Evolutionary conservation across 2,797 vertebrate genomes (phyloP).

Genomic region (Numenius phaeopus): DNA sequence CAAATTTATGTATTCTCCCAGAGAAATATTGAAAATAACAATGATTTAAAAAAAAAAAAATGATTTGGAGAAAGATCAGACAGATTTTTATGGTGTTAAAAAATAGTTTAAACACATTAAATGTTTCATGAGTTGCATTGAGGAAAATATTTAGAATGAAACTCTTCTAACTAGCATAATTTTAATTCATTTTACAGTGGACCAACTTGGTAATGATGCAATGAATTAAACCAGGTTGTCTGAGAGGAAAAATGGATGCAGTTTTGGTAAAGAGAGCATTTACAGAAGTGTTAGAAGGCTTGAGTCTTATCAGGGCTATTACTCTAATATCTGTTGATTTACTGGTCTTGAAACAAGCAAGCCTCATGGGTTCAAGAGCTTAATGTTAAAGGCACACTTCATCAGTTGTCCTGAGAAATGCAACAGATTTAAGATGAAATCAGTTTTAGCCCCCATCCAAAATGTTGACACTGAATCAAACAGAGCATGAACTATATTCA

Average conservation of each 20-base stretch:
- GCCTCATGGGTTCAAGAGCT: conserved; percentile 29
- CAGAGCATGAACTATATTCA: conserved; percentile 70
- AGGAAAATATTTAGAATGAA: not conserved
- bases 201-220: conserved; percentile 67
- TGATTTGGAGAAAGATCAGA: not conserved
- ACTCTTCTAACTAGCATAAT: not conserved
- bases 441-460: conserved; percentile 68
- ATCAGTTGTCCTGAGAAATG: conserved; percentile 67
- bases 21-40: not conserved
- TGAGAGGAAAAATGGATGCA: conserved; percentile 59
- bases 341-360: conserved; percentile 58
- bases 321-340: conserved; percentile 66
- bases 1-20: not conserved
- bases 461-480: conserved; percentile 73
- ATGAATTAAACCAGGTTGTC: conserved; percentile 67
- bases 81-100: not conserved
- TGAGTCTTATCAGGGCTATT: conserved; percentile 56
- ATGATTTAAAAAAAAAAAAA: not conserved
- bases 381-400: conserved; percentile 64
- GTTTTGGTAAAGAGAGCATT: conserved; percentile 66
- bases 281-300: conserved; percentile 58
- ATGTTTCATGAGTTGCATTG: not conserved
- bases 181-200: conserved; percentile 54
- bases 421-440: conserved; percentile 65
- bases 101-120: not conserved